Conservation (phyloP, 1,140 invertebrate species). For the Aphidius gifuensis region DNA sequence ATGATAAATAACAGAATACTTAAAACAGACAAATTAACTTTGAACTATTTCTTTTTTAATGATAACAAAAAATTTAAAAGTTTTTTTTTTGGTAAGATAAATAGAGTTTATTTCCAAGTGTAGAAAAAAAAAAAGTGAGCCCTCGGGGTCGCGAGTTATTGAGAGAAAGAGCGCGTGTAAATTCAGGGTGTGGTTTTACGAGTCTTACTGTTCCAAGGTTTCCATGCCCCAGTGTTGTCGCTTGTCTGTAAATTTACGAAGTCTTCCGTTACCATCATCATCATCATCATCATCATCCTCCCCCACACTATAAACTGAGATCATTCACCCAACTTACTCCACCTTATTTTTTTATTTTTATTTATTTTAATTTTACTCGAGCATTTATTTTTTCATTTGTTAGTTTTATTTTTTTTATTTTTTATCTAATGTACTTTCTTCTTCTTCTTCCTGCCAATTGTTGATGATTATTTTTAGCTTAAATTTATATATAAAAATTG, state of each 20-base stretch:
- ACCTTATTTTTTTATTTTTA: not conserved
- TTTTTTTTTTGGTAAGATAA: too few species aligned
- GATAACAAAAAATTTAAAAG: too few species aligned
- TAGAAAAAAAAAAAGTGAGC: too few species aligned
- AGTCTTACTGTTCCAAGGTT: not conserved
- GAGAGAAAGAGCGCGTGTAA: not conserved
- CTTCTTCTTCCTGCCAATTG: not conserved
- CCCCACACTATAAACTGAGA: not conserved
- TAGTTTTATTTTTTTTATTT: not conserved
- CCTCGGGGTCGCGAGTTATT: too few species aligned
- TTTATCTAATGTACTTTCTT: not conserved
- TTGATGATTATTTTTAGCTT: not conserved
- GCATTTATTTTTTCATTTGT: not conserved
- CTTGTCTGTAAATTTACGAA: not conserved
- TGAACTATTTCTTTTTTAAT: too few species aligned
- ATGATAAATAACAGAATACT: too few species aligned
- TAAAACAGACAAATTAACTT: too few species aligned
- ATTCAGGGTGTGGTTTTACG: slow-evolving; percentile 10
- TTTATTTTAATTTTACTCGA: too few species aligned
- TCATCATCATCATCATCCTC: not conserved
- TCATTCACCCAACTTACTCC: not conserved
- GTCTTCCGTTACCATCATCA: slow-evolving; percentile 3
- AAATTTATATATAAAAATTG: slow-evolving; percentile 7
- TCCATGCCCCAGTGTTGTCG: not conserved
- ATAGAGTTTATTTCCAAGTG: too few species aligned